phyloP scores from a whole-genome alignment of 2,113 vertebrate genomes.

The Dendrocopos noguchii region DNA sequence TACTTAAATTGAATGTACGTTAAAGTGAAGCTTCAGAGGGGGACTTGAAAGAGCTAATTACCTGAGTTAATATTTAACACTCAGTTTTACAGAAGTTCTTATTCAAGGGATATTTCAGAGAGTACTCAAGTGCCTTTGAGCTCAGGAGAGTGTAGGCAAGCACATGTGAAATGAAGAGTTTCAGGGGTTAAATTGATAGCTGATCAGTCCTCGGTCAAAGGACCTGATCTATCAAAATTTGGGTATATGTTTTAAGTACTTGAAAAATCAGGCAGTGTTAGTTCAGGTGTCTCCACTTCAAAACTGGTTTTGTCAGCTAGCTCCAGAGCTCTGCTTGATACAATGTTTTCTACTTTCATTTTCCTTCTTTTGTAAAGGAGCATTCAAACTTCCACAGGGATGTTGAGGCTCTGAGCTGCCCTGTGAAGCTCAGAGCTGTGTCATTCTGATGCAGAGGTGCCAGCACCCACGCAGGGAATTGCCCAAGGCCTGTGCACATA shows the following conservation, averaged over 20 bases:
- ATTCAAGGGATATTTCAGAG: background rate
- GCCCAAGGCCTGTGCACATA: background rate
- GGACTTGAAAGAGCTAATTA: background rate
- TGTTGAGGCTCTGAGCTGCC: background rate
- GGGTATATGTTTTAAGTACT: background rate
- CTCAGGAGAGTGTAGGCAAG: background rate
- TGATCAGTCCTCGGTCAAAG: background rate
- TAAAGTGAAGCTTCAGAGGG: background rate
- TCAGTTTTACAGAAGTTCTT: background rate
- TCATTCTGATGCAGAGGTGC: accelerated
- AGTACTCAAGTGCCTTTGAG: background rate
- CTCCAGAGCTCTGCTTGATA: background rate
- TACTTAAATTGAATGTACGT: background rate
- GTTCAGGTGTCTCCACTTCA: background rate
- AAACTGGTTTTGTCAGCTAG: background rate
- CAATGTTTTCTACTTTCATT: background rate
- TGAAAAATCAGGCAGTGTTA: background rate
- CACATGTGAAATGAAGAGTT: background rate
- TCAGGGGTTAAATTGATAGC: background rate
- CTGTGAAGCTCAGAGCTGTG: accelerated
- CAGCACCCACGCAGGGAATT: background rate
- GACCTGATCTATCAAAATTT: background rate
- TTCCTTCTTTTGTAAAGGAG: background rate
- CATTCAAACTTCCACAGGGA: background rate
- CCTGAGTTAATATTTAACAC: slow-evolving; percentile 33